These are phyloP conservation scores for Aptenodytes patagonicus DNA, from an alignment of 2,113 vertebrate genomes.

Conservation along the genomic window DNA sequence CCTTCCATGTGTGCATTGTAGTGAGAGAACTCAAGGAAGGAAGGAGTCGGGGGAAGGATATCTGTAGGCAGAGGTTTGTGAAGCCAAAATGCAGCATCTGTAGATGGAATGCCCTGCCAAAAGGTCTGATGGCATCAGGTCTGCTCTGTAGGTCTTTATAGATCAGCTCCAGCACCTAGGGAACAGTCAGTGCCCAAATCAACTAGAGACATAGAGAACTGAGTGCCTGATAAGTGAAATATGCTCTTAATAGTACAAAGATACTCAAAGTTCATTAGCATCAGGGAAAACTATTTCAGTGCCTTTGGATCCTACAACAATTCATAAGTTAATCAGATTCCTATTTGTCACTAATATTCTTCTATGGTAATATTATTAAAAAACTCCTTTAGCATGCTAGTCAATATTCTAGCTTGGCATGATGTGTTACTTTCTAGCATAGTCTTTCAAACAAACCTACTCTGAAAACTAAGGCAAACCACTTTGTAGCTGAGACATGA, in stretches of 20 bases:
- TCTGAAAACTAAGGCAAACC: neutral
- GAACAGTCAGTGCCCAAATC: neutral
- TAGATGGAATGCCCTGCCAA: neutral
- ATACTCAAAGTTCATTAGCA: neutral
- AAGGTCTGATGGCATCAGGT: neutral
- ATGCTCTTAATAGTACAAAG: neutral
- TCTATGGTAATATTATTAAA: neutral
- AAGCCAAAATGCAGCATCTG: neutral
- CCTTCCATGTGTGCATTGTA: neutral
- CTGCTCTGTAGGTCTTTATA: neutral
- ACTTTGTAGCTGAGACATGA: neutral
- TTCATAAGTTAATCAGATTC: neutral
- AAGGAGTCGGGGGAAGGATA: fast-evolving
- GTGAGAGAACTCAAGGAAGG: neutral
- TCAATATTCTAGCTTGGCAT: neutral
- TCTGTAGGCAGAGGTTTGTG: neutral
- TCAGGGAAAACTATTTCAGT: neutral
- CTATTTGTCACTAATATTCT: neutral
- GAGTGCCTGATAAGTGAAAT: neutral
- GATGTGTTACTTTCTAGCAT: neutral
- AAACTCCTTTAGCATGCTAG: neutral
- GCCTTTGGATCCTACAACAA: neutral
- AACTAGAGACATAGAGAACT: neutral
- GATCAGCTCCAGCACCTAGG: neutral
- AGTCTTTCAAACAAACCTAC: neutral